Conservation (phyloP, 2,113 vertebrate species). For the Hyla sarda region DNA sequence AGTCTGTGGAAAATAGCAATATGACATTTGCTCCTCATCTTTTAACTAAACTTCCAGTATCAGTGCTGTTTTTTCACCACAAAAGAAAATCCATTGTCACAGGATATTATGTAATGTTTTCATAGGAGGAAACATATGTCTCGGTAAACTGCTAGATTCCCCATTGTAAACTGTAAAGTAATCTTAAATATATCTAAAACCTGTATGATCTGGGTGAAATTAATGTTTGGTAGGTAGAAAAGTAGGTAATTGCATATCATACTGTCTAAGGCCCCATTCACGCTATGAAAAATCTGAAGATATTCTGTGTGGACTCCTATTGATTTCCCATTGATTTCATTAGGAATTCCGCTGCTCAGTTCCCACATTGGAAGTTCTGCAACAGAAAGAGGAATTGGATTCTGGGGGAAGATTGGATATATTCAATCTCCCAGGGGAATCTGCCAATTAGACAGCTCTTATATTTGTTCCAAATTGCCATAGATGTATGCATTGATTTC, state of each 20-base stretch:
- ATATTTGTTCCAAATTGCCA: too few species aligned
- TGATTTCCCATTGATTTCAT: too few species aligned
- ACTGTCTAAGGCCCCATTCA: background rate
- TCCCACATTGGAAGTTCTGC: too few species aligned
- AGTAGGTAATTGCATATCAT: background rate
- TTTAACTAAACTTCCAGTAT: constrained; percentile 10
- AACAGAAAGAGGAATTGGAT: too few species aligned
- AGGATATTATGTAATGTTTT: background rate
- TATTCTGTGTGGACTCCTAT: too few species aligned
- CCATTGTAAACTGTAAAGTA: background rate
- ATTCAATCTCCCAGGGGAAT: too few species aligned
- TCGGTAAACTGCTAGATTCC: background rate
- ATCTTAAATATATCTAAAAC: background rate
- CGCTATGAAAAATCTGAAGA: too few species aligned
- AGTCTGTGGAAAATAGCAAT: constrained; percentile 5
- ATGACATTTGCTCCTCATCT: constrained; percentile 20
- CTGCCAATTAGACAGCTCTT: too few species aligned
- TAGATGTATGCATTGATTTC: too few species aligned
- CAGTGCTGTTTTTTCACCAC: background rate
- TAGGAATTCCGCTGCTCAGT: too few species aligned
- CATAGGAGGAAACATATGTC: background rate
- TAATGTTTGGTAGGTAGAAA: background rate
- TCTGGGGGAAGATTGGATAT: too few species aligned
- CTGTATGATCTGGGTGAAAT: background rate
- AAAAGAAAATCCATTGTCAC: constrained; percentile 19